Base-by-base conservation (phyloP, 35 echinoderm and acorn worm genomes). In the Lytechinus pictus region DNA sequence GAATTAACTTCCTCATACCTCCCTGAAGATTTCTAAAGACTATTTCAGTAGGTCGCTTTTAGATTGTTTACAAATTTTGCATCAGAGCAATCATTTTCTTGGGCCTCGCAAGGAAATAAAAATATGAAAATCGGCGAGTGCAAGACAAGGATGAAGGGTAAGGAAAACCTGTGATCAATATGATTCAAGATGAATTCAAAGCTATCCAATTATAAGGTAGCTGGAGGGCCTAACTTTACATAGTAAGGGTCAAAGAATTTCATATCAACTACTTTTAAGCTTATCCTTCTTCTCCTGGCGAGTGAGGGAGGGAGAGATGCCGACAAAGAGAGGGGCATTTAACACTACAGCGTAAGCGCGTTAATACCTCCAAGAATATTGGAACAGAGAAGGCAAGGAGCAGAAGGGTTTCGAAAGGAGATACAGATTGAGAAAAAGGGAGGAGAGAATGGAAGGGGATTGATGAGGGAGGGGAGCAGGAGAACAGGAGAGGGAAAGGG, bases 181-280 rank as follows among this genome's bases (percentile, higher is more conserved):
- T 24, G 12, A 93, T 93, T 93, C 53, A 33, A 57, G 53, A 27
- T 57, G 52, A 9, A 53, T 57, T 54, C 55, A 54, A 11, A 93
- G 92, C 54, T 57, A 93, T 93, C 92, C 92, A 93, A 93, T 93
- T 93, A 93, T 93, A 93, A 54, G 53, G 92, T 54, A 93, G 29
- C 92, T 55, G 10, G 29, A 90, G 92, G 92, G 53, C 27, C 51
- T 10, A 57, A 10, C 92, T 93, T 93, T 57, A 93, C 92, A 57
- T 57, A 10, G 92, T 54, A 54, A 19, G 92, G 92, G 92, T 93
- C 92, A 93, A 10, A n/a, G 52, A 33, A 90, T 90, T 90, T 90
- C 88, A 90, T 90, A 90, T 90, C 10, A 10, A 44, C 88, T 27
- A 51, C 88, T 44, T 16, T 44, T 44, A 90, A 33, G 52, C 88